Base-by-base conservation (phyloP, 1,140 invertebrate species). In the Babylonia areolata region DNA sequence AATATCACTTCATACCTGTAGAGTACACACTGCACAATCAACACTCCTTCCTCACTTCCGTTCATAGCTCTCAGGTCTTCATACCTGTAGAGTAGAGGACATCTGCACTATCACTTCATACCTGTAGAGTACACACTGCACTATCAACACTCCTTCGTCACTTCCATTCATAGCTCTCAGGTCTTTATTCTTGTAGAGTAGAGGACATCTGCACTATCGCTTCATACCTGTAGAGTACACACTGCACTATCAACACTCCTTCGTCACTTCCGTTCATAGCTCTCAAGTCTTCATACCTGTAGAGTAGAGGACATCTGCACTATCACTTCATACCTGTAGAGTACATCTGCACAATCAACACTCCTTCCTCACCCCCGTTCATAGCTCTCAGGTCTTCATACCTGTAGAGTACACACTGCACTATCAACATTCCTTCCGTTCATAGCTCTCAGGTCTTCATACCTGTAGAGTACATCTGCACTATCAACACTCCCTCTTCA, bases 211-310 rank as follows among this genome's bases (percentile, higher is more conserved):
- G n/a, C n/a, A n/a, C n/a, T n/a, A n/a, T n/a, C n/a, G n/a, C n/a
- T n/a, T n/a, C n/a, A n/a, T n/a, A n/a, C n/a, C n/a, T n/a, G n/a
- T n/a, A n/a, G n/a, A n/a, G n/a, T n/a, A n/a, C n/a, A n/a, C n/a
- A n/a, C n/a, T n/a, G n/a, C n/a, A n/a, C n/a, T n/a, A n/a, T n/a
- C n/a, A n/a, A n/a, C n/a, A 80, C 28, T 17, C 78, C 78, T 54
- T 80, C 78, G 28, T 5, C 40, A 11, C 78, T 42, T 20, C 78
- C 78, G 39, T 80, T 12, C 40, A 80, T 31, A 1, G 78, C 78
- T 33, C 42, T n/a, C 3, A 15, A 5, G 33, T 80, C 78, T 80
- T 80, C 78, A 80, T 54, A 80, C 78, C 78, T n/a, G n/a, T n/a
- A n/a, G n/a, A n/a, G n/a, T n/a, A n/a, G n/a, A n/a, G n/a, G n/a